A percentile compares a stretch with the other conserved stretches of the same genome.
Conservation (phyloP, 2,113 vertebrate species). For the Cyprinodon brontotheroides region DNA sequence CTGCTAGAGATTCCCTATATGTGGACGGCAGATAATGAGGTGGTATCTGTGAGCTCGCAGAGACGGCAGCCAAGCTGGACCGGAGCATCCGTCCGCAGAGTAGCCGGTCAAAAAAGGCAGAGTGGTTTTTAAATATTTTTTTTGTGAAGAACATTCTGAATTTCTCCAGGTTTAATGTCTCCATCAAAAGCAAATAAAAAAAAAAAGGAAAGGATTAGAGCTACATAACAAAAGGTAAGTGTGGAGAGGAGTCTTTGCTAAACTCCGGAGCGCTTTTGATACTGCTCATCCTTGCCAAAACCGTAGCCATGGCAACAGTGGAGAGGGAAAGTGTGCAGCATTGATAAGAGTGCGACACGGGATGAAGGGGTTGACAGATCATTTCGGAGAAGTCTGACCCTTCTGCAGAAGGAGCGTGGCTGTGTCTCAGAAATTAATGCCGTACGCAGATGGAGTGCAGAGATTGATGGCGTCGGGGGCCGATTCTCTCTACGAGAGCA, state of each 20-base stretch:
- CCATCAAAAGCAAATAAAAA: constrained; percentile 71
- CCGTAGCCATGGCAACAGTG: constrained; percentile 76
- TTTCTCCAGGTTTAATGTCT: constrained; percentile 72
- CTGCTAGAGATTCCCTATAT: constrained; percentile 55
- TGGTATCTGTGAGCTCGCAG: constrained; percentile 55
- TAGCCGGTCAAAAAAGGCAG: constrained; percentile 32
- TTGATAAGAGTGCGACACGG: constrained; percentile 75
- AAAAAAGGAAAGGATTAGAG: constrained; percentile 64
- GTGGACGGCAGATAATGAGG: constrained; percentile 69
- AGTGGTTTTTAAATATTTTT: not conserved
- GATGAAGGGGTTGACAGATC: constrained; percentile 78
- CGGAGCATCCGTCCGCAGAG: constrained; percentile 29
- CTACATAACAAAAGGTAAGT: constrained; percentile 72
- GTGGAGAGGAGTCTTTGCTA: constrained; percentile 66
- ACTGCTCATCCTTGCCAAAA: constrained; percentile 66
- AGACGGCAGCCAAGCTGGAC: constrained; percentile 44
- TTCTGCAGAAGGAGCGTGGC: constrained; percentile 59
- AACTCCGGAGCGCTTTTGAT: constrained; percentile 71
- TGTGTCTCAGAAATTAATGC: constrained; percentile 72
- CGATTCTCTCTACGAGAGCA: constrained; percentile 66
- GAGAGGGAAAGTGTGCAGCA: constrained; percentile 63
- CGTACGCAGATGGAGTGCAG: constrained; percentile 71
- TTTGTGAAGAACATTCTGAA: constrained; percentile 54
- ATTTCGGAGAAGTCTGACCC: constrained; percentile 77
- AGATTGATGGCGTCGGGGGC: constrained; percentile 68